phyloP scores from a whole-genome alignment of 2,113 vertebrate species.

The Thinocorus orbignyianus region DNA sequence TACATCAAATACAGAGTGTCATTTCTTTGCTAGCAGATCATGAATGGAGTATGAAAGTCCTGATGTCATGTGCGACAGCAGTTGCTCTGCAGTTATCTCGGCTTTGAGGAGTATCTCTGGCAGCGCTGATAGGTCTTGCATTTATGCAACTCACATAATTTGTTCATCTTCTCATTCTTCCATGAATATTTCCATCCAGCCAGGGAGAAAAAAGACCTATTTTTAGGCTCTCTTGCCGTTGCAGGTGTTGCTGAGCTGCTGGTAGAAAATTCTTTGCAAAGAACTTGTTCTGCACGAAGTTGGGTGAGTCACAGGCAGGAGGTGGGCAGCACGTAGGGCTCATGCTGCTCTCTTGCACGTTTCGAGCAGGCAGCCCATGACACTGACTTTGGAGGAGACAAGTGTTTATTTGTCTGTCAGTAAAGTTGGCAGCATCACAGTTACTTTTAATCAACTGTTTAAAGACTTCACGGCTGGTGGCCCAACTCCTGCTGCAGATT shows the following conservation, averaged over 20 bases:
- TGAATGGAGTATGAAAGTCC: not conserved
- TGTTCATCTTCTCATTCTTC: not conserved
- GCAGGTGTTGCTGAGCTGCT: not conserved
- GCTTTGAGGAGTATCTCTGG: not conserved
- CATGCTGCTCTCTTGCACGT: rapidly evolving
- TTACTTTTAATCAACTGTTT: constrained; percentile 30
- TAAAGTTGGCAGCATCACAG: not conserved
- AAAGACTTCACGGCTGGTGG: not conserved
- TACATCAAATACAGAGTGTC: not conserved
- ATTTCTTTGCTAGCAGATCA: not conserved
- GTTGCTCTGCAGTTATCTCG: not conserved
- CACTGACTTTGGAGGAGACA: not conserved
- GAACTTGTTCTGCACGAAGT: not conserved
- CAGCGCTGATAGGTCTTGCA: not conserved
- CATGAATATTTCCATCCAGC: not conserved
- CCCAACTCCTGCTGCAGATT: constrained; percentile 1
- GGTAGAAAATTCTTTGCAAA: not conserved
- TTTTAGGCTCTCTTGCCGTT: not conserved
- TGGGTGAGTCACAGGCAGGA: not conserved
- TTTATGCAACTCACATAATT: not conserved
- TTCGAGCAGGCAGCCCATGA: not conserved
- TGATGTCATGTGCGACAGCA: not conserved
- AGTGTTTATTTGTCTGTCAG: not conserved
- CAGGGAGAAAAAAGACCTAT: not conserved
- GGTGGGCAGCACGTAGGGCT: rapidly evolving